Evolutionary conservation across 2,797 vertebrate species (phyloP).

Genomic region (Phylloscopus collybita): DNA sequence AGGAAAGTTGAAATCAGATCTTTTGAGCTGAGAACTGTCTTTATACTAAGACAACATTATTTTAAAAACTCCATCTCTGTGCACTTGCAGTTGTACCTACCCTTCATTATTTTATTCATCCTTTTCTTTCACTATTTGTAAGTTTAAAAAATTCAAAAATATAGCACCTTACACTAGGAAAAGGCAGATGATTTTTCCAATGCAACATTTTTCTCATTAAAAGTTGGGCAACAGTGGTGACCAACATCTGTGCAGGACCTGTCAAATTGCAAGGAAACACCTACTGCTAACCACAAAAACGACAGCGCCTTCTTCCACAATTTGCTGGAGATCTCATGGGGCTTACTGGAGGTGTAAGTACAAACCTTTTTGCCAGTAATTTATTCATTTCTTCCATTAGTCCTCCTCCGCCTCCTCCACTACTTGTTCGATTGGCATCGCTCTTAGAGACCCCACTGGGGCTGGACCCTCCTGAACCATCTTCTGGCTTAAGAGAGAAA

Average conservation of each 20-base stretch:
- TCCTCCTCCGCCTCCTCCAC: conserved; percentile 88
- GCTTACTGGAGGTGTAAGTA: not conserved
- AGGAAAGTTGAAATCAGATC: not conserved
- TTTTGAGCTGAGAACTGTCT: not conserved
- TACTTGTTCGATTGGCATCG: conserved; percentile 94
- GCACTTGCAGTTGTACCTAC: not conserved
- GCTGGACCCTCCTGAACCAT: conserved; percentile 87
- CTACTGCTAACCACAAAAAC: not conserved
- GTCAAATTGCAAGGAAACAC: not conserved
- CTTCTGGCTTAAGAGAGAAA: conserved; percentile 87
- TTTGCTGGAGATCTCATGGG: not conserved
- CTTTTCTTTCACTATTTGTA: not conserved
- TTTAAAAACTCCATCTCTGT: not conserved
- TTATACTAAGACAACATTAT: not conserved
- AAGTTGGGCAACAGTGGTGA: not conserved
- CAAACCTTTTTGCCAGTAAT: conserved; percentile 95
- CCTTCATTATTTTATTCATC: not conserved
- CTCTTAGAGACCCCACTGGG: conserved; percentile 88
- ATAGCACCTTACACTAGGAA: not conserved
- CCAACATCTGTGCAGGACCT: not conserved
- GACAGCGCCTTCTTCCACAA: not conserved
- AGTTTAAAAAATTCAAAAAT: not conserved
- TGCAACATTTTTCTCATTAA: not conserved
- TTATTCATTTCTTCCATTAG: conserved; percentile 99
- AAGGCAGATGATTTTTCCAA: not conserved